Evolutionary conservation across 2,888 invertebrate genomes (phyloP).

Genomic region (Labia minor): DNA sequence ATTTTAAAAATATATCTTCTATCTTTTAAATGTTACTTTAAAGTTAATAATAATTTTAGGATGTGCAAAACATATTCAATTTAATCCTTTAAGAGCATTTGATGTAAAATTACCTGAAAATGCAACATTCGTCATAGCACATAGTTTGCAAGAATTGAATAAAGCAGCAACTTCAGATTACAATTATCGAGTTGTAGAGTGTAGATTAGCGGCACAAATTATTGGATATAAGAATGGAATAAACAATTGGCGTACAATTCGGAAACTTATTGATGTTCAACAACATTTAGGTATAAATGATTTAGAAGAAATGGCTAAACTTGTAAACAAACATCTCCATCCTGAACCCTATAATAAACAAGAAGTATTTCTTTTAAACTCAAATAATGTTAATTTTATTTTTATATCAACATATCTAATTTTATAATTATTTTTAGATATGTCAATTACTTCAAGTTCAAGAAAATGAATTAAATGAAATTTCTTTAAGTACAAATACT

Average conservation of each 20-base stretch:
- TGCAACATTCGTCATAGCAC: constrained; percentile 85
- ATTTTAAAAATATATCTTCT: not conserved
- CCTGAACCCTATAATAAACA: constrained; percentile 54
- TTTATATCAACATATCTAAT: not conserved
- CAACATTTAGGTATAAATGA: constrained; percentile 46
- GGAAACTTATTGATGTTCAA: constrained; percentile 64
- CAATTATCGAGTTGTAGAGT: constrained; percentile 90
- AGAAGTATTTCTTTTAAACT: constrained; percentile 46
- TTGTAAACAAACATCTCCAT: constrained; percentile 53
- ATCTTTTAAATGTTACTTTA: not conserved
- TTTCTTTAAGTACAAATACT: constrained; percentile 55
- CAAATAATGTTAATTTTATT: not conserved
- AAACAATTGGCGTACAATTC: not conserved
- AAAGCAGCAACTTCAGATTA: constrained; percentile 89
- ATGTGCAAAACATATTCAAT: constrained; percentile 85
- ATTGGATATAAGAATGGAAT: not conserved
- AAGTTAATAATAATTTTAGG: constrained; percentile 38
- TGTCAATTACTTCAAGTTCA: constrained; percentile 45
- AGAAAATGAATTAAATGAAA: constrained; percentile 51
- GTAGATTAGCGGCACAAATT: constrained; percentile 80
- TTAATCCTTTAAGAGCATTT: constrained; percentile 69
- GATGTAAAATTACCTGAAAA: constrained; percentile 71
- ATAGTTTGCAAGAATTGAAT: constrained; percentile 77
- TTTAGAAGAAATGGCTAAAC: constrained; percentile 56
- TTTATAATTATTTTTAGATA: constrained; percentile 31